A percentile compares a stretch with the other conserved stretches of the same genome.
Evolutionary conservation across 2,888 invertebrate species (phyloP).

Genomic region (Lithosia quadra): DNA sequence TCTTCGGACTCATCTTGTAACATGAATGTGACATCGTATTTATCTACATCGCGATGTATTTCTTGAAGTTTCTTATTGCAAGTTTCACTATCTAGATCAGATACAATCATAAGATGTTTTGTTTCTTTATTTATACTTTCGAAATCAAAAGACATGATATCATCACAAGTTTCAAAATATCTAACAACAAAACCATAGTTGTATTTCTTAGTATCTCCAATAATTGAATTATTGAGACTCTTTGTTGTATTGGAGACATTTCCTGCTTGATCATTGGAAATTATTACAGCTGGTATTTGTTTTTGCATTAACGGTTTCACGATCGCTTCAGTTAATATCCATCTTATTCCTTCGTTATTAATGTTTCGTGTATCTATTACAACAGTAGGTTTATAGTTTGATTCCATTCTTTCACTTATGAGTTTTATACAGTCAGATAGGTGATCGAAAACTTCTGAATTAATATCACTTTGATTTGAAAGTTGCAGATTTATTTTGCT

Average conservation of each 20-base stretch:
- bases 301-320: slow-evolving; percentile 35
- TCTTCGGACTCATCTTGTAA: slow-evolving; percentile 36
- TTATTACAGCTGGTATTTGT: slow-evolving; percentile 39
- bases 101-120: slow-evolving; percentile 57
- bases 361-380: slow-evolving; percentile 36
- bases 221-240: too few relatives aligned
- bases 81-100: slow-evolving; percentile 31
- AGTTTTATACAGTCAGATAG: slow-evolving; percentile 46
- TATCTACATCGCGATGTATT: slow-evolving; percentile 43
- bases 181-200: slow-evolving; percentile 33
- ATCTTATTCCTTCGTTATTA: slow-evolving; percentile 21
- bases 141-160: slow-evolving; percentile 41
- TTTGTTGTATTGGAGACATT: not conserved
- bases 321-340: slow-evolving; percentile 40
- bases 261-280: not conserved
- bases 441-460: not conserved
- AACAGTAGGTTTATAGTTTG: slow-evolving; percentile 46
- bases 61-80: slow-evolving; percentile 40
- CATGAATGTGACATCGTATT: slow-evolving; percentile 60
- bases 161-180: slow-evolving; percentile 49
- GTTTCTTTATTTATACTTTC: slow-evolving; percentile 38
- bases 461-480: not conserved
- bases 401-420: slow-evolving; percentile 35
- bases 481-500: not conserved
- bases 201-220: slow-evolving; percentile 26